Evolutionary conservation across 1,140 invertebrate genomes (phyloP).

Genomic region (Zaprionus africanus): DNA sequence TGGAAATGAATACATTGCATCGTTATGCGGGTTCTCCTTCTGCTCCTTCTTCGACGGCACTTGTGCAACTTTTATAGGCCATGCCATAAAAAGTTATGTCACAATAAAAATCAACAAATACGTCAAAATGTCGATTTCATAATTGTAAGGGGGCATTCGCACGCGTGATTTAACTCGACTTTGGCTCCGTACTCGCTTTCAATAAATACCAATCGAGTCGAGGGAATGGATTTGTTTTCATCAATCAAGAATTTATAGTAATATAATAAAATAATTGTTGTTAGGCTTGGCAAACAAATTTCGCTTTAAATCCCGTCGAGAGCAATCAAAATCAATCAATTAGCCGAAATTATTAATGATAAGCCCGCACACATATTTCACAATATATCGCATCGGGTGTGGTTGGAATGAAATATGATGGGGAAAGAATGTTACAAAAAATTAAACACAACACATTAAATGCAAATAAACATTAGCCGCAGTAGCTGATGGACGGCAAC

Average conservation of each 20-base stretch:
- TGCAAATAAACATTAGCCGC: slow-evolving; percentile 75
- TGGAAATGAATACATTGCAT: neutral
- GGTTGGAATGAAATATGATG: slow-evolving; percentile 25
- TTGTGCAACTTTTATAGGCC: slow-evolving; percentile 6
- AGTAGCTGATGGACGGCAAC: slow-evolving; percentile 69
- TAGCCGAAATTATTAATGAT: slow-evolving; percentile 49
- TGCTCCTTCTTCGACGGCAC: neutral
- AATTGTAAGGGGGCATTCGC: neutral
- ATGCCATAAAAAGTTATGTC: neutral
- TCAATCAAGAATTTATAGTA: neutral
- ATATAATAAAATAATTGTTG: slow-evolving; percentile 17
- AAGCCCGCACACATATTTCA: slow-evolving; percentile 18
- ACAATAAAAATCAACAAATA: slow-evolving; percentile 12
- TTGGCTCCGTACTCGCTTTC: neutral
- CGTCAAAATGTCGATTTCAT: slow-evolving; percentile 3
- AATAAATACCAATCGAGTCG: neutral
- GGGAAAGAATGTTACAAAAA: slow-evolving; percentile 60
- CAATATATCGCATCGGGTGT: neutral
- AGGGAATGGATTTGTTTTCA: slow-evolving; percentile 2
- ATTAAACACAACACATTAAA: slow-evolving; percentile 77
- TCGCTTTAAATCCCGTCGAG: slow-evolving; percentile 9
- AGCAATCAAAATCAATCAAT: slow-evolving; percentile 48
- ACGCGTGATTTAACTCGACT: neutral
- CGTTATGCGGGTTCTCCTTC: neutral
- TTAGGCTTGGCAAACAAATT: slow-evolving; percentile 3